Conservation (phyloP, 2,888 invertebrate species). For the Gastracanthus pulcherrimus region DNA sequence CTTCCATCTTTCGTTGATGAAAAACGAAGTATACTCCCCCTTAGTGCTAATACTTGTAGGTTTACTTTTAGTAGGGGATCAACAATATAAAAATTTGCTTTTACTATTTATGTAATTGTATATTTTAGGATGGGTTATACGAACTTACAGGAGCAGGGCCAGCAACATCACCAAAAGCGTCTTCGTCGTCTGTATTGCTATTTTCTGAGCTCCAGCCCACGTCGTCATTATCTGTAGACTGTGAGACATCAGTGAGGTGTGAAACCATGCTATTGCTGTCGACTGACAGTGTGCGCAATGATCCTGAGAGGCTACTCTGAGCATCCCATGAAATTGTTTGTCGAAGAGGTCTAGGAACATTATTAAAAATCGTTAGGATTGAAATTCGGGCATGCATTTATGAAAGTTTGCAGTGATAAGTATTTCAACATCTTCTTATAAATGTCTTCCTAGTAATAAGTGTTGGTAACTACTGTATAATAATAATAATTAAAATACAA, state of each 20-base stretch:
- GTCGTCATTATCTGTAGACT: conserved; percentile 82
- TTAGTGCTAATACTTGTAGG: not conserved
- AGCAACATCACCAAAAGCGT: conserved; percentile 82
- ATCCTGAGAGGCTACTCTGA: conserved; percentile 77
- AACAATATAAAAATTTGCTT: not conserved
- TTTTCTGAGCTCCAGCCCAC: conserved; percentile 95
- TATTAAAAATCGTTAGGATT: not conserved
- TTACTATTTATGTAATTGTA: not conserved
- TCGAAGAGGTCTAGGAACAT: conserved; percentile 81
- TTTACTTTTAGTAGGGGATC: not conserved
- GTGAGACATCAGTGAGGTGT: conserved; percentile 73
- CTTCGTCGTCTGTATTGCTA: conserved; percentile 94
- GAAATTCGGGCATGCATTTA: not conserved
- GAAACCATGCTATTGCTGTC: conserved; percentile 74
- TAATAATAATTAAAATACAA: too few species aligned
- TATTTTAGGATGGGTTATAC: not conserved
- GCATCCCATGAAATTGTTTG: conserved; percentile 90
- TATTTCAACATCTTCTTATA: too few species aligned
- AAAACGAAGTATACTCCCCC: conserved; percentile 33
- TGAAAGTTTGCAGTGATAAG: not conserved
- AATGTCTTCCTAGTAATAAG: too few species aligned
- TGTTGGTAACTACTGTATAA: too few species aligned
- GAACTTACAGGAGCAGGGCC: conserved; percentile 79
- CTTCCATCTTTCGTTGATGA: too few species aligned
- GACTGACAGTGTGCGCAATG: conserved; percentile 74